phyloP scores from a whole-genome alignment of 2,888 invertebrate species.

The Myopa tessellatipennis region DNA sequence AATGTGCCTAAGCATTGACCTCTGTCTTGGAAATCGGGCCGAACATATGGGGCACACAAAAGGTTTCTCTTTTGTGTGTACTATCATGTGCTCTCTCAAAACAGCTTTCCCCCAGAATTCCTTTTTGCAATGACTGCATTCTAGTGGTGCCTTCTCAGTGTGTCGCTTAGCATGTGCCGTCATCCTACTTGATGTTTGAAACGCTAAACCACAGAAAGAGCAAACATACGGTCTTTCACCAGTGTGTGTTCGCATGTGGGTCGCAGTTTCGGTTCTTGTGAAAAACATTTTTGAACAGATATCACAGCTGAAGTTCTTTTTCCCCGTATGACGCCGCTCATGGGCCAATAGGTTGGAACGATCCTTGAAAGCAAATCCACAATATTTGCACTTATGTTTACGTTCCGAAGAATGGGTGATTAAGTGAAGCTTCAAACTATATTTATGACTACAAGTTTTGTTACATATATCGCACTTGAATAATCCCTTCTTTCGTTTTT shows the following conservation, averaged over 20 bases:
- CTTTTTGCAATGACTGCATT: conserved; percentile 37
- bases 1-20: neutral
- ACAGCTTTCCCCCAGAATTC: conserved; percentile 15
- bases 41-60: conserved; percentile 2
- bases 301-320: conserved; percentile 29
- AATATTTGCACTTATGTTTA: conserved; percentile 18
- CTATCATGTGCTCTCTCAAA: neutral
- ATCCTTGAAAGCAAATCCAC: conserved; percentile 14
- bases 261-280: conserved; percentile 25
- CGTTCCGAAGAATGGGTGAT: conserved; percentile 33
- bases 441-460: neutral
- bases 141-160: neutral
- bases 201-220: conserved; percentile 71
- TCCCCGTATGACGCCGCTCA: conserved; percentile 9
- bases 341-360: neutral
- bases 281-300: conserved; percentile 35
- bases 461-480: conserved; percentile 13
- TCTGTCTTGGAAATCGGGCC: neutral
- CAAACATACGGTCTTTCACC: conserved; percentile 72
- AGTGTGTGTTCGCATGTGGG: conserved; percentile 66
- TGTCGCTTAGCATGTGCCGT: conserved; percentile 5
- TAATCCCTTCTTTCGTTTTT: neutral
- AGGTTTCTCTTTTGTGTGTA: neutral
- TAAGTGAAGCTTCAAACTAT: neutral
- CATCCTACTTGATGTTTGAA: conserved; percentile 55